Percentiles rank a stretch among this genome's conserved stretches.
Conservation (phyloP, 2,113 vertebrate genomes). For the Dasyurus viverrinus region DNA sequence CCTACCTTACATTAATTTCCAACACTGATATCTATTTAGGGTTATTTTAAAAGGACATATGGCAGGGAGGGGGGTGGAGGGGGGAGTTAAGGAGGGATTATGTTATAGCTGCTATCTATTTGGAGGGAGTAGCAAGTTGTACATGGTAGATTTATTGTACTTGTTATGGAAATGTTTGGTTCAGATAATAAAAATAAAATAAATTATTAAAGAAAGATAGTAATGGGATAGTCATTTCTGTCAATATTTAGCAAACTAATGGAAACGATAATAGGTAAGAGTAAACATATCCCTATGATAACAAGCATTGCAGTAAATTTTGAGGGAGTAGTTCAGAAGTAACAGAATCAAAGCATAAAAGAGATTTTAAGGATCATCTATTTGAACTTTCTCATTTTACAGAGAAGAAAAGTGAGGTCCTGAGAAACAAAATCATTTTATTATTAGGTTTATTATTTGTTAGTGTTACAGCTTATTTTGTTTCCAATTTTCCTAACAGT, state of each 20-base stretch:
- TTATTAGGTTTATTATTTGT: background rate
- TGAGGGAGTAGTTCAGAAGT: background rate
- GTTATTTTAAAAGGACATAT: constrained; percentile 20
- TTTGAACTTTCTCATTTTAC: too few species aligned
- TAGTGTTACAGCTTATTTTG: background rate
- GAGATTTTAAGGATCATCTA: too few species aligned
- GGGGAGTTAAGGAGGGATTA: too few species aligned
- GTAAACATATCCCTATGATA: background rate
- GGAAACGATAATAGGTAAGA: background rate
- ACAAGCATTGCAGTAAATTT: background rate
- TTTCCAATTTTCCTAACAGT: background rate
- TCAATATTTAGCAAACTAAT: background rate
- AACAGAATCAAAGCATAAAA: background rate
- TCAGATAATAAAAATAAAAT: too few species aligned
- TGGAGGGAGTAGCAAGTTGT: too few species aligned
- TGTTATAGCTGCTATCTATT: too few species aligned
- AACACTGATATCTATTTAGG: background rate
- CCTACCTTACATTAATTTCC: background rate
- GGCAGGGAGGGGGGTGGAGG: too few species aligned
- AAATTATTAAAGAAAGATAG: too few species aligned
- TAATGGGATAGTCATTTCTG: background rate
- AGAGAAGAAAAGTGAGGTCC: background rate
- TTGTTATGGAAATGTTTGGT: too few species aligned
- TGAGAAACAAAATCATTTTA: background rate
- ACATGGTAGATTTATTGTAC: too few species aligned